Base-by-base conservation (phyloP, 2,797 vertebrate species). In the Muscicapa comitata region DNA sequence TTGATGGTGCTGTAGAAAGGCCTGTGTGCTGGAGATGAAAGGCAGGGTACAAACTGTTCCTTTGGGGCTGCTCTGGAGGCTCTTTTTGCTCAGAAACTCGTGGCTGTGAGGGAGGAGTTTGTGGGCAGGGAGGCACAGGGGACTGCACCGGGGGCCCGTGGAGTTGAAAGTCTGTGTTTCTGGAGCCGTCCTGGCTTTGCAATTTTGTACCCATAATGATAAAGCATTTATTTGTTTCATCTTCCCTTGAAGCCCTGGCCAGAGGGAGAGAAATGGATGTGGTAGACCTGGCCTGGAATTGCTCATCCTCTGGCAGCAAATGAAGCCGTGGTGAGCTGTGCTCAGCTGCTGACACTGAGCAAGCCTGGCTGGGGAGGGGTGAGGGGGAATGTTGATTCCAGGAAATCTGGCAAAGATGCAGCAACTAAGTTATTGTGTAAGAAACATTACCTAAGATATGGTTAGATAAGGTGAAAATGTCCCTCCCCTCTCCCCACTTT, bases 131-230 rank as follows among this genome's bases (percentile, higher is more conserved):
- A 50, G 21, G 40, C 23, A 29, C 31, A 35, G 33, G 47, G 54
- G 37, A 31, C 37, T 18, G 21, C 0, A 0, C 40, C 0, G 0
- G 38, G 48, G 66, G 38, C 45, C 42, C 0, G 0, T 11, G 10
- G 28, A 28, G 24, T 24, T 48, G 35, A 42, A 92, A 35, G 13
- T 6, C 48, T 45, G 35, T 5, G 0, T 67, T 85, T 63, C 61
- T 63, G 47, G 43, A 94, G 48, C 53, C 4, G 1, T 19, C 38
- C 58, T 62, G 62, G 63, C n/a, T 92, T 68, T 54, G 66, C 37
- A 59, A 15, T 86, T 88, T 80, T 62, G 29, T 85, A 26, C 43
- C 77, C 5, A 1, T 55, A 50, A 31, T n/a, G 38, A 47, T 47
- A 65, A 77, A 83, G 28, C 73, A 43, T 2, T 2, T 55, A 25